Evolutionary conservation across 2,888 invertebrate species (phyloP).

Genomic region (Leptarthrus brevirostris): DNA sequence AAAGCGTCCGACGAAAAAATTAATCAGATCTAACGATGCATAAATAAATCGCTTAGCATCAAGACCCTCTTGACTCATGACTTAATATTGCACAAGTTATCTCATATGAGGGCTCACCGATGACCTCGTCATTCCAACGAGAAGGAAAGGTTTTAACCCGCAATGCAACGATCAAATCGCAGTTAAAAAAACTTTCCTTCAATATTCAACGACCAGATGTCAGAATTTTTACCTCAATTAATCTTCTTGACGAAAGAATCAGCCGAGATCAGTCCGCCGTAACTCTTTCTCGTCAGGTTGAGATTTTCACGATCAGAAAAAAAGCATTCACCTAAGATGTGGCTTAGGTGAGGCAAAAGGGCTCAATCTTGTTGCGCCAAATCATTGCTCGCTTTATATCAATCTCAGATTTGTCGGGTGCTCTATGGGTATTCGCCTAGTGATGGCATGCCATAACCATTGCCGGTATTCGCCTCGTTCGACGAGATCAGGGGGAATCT

Average conservation of each 20-base stretch:
- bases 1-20: constrained; percentile 54
- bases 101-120: constrained; percentile 35
- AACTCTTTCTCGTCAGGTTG: constrained; percentile 5
- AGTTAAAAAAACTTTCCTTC: constrained; percentile 9
- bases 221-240: constrained; percentile 52
- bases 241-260: constrained; percentile 50
- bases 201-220: constrained; percentile 52
- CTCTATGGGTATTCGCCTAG: constrained; percentile 15
- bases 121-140: constrained; percentile 40
- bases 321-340: too few species aligned
- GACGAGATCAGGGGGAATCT: constrained; percentile 1
- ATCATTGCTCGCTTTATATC: constrained; percentile 28
- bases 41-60: constrained; percentile 58
- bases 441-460: neutral
- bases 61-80: constrained; percentile 42
- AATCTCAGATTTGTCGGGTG: constrained; percentile 30
- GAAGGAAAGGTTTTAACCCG: constrained; percentile 11
- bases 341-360: too few species aligned
- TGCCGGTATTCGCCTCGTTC: constrained; percentile 20
- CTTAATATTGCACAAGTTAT: constrained; percentile 33
- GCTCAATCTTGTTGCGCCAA: constrained; percentile 26
- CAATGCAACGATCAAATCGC: neutral
- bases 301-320: neutral
- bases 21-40: constrained; percentile 58
- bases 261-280: neutral